These are phyloP conservation scores for Probosciger aterrimus DNA, from an alignment of 2,113 vertebrate species.

Conservation along the genomic window DNA sequence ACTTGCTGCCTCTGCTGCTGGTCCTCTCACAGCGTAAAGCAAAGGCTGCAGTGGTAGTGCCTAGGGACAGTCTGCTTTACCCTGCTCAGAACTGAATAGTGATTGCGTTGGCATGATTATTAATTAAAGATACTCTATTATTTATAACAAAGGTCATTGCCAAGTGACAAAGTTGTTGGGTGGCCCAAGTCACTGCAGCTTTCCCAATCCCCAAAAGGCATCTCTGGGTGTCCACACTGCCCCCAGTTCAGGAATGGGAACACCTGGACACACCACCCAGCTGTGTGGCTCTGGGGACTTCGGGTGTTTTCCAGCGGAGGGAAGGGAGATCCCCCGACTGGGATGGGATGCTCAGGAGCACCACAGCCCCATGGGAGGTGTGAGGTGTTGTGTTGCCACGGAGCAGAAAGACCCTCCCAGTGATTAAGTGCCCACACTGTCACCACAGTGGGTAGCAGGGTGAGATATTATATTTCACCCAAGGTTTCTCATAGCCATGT, in stretches of 20 bases:
- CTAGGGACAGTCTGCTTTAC: background rate
- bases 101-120: accelerated
- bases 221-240: background rate
- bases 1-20: background rate
- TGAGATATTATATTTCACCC: background rate
- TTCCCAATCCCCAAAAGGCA: background rate
- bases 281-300: background rate
- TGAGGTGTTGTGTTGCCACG: background rate
- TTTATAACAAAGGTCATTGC: background rate
- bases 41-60: background rate
- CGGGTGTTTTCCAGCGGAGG: background rate
- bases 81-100: background rate
- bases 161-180: background rate
- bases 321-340: background rate
- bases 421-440: accelerated
- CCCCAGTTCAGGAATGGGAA: background rate
- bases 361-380: accelerated
- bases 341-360: background rate
- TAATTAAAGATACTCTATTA: background rate
- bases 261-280: accelerated
- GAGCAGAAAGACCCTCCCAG: background rate
- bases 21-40: background rate
- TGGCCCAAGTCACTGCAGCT: background rate
- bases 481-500: background rate
- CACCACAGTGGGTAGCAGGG: accelerated